Conservation (phyloP, 2,113 vertebrate species). For the Prunella himalayana region DNA sequence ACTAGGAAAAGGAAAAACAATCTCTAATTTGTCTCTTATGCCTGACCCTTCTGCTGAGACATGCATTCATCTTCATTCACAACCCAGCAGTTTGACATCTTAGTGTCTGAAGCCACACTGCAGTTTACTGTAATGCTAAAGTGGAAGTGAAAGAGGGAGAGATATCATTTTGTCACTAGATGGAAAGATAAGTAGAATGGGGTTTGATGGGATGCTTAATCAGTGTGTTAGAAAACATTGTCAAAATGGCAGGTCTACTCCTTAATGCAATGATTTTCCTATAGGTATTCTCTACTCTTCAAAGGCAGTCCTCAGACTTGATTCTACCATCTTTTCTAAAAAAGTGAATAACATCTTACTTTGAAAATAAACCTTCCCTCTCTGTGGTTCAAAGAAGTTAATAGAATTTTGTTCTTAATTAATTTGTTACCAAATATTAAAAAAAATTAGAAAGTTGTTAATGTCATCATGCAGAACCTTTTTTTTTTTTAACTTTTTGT, state of each 20-base stretch:
- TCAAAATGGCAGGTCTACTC: background rate
- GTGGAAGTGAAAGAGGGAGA: background rate
- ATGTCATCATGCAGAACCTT: no score
- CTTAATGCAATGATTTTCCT: background rate
- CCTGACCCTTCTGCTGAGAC: background rate
- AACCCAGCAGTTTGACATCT: background rate
- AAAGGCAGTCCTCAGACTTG: background rate
- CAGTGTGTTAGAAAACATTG: background rate
- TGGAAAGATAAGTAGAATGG: background rate
- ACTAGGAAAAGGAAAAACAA: background rate
- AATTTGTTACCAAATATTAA: background rate
- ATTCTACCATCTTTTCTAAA: background rate
- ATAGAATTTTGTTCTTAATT: background rate
- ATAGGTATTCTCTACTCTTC: background rate
- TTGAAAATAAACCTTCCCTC: background rate
- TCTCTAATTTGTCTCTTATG: background rate
- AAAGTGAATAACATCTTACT: background rate
- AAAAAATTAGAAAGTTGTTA: background rate
- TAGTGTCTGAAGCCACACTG: background rate
- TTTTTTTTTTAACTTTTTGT: background rate
- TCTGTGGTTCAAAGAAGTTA: background rate
- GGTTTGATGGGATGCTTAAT: background rate
- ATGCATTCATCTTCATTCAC: background rate
- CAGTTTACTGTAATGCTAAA: background rate
- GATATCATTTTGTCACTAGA: background rate